Evolutionary conservation across 2,888 invertebrate species (phyloP).

Genomic region (Brachypalpus laphriformis): DNA sequence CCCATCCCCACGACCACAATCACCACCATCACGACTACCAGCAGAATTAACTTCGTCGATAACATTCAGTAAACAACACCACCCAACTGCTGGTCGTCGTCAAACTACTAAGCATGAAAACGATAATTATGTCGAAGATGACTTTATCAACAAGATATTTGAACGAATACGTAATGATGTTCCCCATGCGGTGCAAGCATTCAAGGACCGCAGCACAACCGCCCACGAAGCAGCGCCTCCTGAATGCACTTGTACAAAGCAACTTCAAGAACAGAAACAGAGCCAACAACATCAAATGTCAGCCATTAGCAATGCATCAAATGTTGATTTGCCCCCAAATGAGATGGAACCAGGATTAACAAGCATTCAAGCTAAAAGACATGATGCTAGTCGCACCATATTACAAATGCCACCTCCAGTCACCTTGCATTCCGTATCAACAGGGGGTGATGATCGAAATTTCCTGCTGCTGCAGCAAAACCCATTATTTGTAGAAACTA

Average conservation of each 20-base stretch:
- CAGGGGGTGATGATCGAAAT: neutral
- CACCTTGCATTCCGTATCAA: neutral
- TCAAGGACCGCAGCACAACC: neutral
- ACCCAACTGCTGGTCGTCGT: neutral
- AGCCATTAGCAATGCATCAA: neutral
- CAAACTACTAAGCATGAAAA: neutral
- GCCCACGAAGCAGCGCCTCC: neutral
- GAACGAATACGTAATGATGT: slow-evolving; percentile 37
- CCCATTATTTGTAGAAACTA: slow-evolving; percentile 29
- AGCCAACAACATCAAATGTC: slow-evolving; percentile 1
- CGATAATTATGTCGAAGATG: slow-evolving; percentile 8
- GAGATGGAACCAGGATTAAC: neutral
- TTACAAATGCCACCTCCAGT: neutral
- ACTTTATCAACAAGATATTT: slow-evolving; percentile 45
- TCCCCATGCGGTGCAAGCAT: slow-evolving; percentile 11
- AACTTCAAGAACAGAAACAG: neutral
- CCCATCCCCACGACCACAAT: neutral
- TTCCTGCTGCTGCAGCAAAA: slow-evolving; percentile 9
- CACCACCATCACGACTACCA: neutral
- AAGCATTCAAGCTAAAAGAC: neutral
- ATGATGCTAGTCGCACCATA: neutral
- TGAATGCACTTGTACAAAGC: neutral
- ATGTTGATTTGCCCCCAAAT: neutral
- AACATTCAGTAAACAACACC: neutral
- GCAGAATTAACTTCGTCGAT: neutral